Percentiles rank a stretch among this genome's conserved stretches.
Evolutionary conservation across 2,797 vertebrate genomes (phyloP).

Genomic region (Moxostoma hubbsi): DNA sequence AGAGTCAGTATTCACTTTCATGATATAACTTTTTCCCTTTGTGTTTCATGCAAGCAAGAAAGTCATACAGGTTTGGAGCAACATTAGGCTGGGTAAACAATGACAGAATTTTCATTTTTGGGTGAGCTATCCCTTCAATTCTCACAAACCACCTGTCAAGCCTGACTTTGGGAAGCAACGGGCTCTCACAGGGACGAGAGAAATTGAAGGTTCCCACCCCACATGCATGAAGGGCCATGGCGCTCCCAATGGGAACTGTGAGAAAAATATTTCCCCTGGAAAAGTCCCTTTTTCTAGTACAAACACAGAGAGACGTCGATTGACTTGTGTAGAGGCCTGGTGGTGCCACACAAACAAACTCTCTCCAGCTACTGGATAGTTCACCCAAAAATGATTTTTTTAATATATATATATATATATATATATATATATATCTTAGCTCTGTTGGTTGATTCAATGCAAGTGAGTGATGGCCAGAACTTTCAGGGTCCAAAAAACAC

Average conservation of each 20-base stretch:
- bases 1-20: too few relatives aligned
- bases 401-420: too few relatives aligned
- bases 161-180: constrained; percentile 31
- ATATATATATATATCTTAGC: too few relatives aligned
- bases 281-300: constrained; percentile 32
- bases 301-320: constrained; percentile 17
- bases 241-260: constrained; percentile 30
- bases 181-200: constrained; percentile 13
- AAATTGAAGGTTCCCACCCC: constrained; percentile 48
- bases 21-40: too few relatives aligned
- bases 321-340: constrained; percentile 10
- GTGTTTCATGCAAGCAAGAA: too few relatives aligned
- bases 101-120: too few relatives aligned
- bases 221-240: constrained; percentile 35
- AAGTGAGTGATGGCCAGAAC: too few relatives aligned
- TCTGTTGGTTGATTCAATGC: too few relatives aligned
- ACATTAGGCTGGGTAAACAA: too few relatives aligned
- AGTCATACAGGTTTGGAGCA: too few relatives aligned
- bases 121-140: neutral
- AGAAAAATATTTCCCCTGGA: constrained; percentile 44
- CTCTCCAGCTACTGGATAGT: neutral
- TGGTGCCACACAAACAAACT: constrained; percentile 29
- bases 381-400: too few relatives aligned
- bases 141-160: constrained; percentile 42
- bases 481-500: too few relatives aligned